Percentiles rank a stretch among this genome's conserved stretches.
phyloP scores from a whole-genome alignment of 2,797 vertebrate species.

The Crocidura indochinensis region DNA sequence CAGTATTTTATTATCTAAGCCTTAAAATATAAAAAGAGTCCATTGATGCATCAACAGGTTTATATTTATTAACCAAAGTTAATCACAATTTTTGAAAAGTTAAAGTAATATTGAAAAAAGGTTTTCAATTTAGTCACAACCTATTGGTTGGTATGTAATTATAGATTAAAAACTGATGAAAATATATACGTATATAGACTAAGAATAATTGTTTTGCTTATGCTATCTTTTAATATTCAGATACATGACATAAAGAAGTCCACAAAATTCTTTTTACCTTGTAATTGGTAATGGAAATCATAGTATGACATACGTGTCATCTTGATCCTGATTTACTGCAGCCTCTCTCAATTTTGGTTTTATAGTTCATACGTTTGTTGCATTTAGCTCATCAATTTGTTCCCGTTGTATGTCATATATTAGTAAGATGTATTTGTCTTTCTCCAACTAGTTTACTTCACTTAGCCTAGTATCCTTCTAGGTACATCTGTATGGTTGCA shows the following conservation, averaged over 20 bases:
- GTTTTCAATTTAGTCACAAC: slow-evolving; percentile 35
- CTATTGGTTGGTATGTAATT: neutral
- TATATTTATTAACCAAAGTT: slow-evolving; percentile 47
- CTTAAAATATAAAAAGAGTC: slow-evolving; percentile 11
- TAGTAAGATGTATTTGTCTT: too few relatives aligned
- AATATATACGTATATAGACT: neutral
- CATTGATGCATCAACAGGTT: neutral
- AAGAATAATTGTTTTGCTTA: slow-evolving; percentile 42
- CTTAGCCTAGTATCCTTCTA: too few relatives aligned
- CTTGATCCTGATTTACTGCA: too few relatives aligned
- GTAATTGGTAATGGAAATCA: too few relatives aligned
- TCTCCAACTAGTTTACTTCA: too few relatives aligned
- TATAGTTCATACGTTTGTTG: too few relatives aligned
- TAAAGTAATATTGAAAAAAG: slow-evolving; percentile 45
- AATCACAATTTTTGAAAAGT: slow-evolving; percentile 50
- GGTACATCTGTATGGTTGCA: too few relatives aligned
- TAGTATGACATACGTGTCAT: too few relatives aligned
- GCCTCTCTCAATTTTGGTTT: too few relatives aligned
- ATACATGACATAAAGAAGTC: slow-evolving; percentile 4
- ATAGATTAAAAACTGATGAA: slow-evolving; percentile 33
- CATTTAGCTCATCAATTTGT: too few relatives aligned
- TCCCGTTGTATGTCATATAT: too few relatives aligned
- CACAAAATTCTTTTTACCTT: slow-evolving; percentile 5
- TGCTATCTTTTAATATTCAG: neutral
- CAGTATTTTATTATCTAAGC: slow-evolving; percentile 46